These are phyloP conservation scores for Cydia splendana DNA, from an alignment of 1,140 invertebrate genomes.

Conservation along the genomic window DNA sequence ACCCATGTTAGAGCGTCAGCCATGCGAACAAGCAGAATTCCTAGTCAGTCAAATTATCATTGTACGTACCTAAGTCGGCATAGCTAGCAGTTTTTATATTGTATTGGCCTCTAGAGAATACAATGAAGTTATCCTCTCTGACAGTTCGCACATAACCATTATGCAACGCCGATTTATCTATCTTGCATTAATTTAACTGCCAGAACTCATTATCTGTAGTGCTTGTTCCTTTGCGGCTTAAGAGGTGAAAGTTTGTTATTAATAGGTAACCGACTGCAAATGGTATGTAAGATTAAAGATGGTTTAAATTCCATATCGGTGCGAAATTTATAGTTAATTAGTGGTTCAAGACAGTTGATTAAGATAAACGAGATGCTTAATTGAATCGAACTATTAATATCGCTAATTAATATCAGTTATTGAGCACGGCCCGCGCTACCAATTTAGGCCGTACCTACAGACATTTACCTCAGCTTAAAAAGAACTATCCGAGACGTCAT, in stretches of 20 bases:
- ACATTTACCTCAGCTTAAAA: neutral
- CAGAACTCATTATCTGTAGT: conserved; percentile 29
- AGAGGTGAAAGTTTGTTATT: conserved; percentile 28
- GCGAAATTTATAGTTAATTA: conserved; percentile 22
- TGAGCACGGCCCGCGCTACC: neutral
- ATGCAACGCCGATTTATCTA: conserved; percentile 34
- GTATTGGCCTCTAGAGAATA: conserved; percentile 5
- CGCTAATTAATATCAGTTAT: neutral
- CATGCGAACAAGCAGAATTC: conserved; percentile 43
- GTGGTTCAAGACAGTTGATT: neutral
- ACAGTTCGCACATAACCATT: conserved; percentile 22
- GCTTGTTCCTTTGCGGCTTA: conserved; percentile 20
- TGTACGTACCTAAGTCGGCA: conserved; percentile 13
- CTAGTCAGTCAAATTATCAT: conserved; percentile 42
- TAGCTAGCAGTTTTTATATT: conserved; percentile 18
- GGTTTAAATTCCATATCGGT: neutral
- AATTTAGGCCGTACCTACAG: neutral
- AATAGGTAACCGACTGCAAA: conserved; percentile 17
- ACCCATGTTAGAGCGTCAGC: conserved; percentile 43
- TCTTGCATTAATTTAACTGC: conserved; percentile 32
- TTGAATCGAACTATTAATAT: conserved; percentile 5
- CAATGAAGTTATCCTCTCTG: conserved; percentile 30
- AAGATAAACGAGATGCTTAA: conserved; percentile 12
- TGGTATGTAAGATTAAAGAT: conserved; percentile 12
- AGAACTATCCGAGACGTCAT: neutral